Percentiles rank a stretch among this genome's conserved stretches.
phyloP scores from a whole-genome alignment of 1,140 invertebrate species.

The Anastrepha ludens region DNA sequence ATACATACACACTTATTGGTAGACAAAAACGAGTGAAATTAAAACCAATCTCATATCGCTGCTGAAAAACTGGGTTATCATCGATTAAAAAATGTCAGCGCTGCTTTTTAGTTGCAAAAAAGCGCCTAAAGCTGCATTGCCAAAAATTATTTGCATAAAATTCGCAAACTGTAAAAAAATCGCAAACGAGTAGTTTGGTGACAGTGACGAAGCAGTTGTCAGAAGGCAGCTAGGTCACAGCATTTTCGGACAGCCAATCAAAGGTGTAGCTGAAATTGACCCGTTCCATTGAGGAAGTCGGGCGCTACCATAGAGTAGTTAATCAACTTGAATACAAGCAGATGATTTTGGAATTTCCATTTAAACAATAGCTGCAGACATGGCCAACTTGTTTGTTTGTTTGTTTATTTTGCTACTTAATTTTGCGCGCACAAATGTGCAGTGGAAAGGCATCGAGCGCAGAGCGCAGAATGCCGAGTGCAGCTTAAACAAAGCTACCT shows the following conservation, averaged over 20 bases:
- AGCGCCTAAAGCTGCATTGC: not conserved
- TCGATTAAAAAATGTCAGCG: no score
- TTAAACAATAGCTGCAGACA: not conserved
- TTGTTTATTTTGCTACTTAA: not conserved
- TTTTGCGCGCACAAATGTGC: not conserved
- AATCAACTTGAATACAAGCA: not conserved
- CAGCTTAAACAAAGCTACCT: not conserved
- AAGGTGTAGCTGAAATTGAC: not conserved
- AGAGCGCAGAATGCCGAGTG: not conserved
- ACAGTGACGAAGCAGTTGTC: conserved; percentile 21
- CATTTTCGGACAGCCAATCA: not conserved
- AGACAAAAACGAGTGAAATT: no score
- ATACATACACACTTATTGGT: no score
- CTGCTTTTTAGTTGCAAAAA: no score
- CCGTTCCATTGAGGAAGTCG: not conserved
- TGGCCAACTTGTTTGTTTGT: conserved; percentile 33
- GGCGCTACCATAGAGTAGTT: not conserved
- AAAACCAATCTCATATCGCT: no score
- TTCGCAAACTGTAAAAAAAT: conserved; percentile 4
- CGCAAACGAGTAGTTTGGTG: not conserved
- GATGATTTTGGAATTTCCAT: not conserved
- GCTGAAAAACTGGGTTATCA: no score
- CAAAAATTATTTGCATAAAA: conserved; percentile 14
- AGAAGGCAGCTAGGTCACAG: not conserved
- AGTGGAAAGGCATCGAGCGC: not conserved